Conservation (phyloP, 2,888 invertebrate species). For the Hypomecis punctinalis region DNA sequence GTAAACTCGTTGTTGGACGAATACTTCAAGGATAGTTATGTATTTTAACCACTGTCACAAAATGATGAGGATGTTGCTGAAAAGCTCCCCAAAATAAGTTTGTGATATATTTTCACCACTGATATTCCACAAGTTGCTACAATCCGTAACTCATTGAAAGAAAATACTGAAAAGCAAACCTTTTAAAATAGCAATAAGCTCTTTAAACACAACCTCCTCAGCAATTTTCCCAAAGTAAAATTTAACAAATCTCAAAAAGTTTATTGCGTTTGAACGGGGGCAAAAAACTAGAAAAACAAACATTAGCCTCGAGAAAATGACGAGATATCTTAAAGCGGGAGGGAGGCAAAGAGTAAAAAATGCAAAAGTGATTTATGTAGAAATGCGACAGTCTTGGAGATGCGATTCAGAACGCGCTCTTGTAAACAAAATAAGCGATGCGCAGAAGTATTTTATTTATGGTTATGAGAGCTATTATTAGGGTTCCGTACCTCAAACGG, state of each 20-base stretch:
- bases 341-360: conserved; percentile 17
- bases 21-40: too few relatives aligned
- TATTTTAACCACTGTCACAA: too few relatives aligned
- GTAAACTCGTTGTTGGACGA: too few relatives aligned
- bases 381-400: conserved; percentile 3
- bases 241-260: conserved; percentile 1
- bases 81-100: too few relatives aligned
- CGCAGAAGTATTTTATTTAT: neutral
- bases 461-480: too few relatives aligned
- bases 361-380: conserved; percentile 17
- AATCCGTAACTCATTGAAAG: neutral
- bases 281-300: conserved; percentile 17
- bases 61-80: too few relatives aligned
- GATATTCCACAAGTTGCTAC: too few relatives aligned
- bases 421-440: conserved; percentile 1
- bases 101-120: too few relatives aligned
- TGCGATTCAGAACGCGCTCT: neutral
- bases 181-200: neutral
- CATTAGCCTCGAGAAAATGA: conserved; percentile 26
- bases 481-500: too few relatives aligned
- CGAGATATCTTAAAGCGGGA: conserved; percentile 15
- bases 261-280: neutral
- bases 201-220: conserved; percentile 1
- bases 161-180: neutral
- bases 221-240: neutral